Percentiles rank a stretch among this genome's conserved stretches.
phyloP scores from a whole-genome alignment of 2,797 vertebrate species.

The Sebastolobus alascanus region DNA sequence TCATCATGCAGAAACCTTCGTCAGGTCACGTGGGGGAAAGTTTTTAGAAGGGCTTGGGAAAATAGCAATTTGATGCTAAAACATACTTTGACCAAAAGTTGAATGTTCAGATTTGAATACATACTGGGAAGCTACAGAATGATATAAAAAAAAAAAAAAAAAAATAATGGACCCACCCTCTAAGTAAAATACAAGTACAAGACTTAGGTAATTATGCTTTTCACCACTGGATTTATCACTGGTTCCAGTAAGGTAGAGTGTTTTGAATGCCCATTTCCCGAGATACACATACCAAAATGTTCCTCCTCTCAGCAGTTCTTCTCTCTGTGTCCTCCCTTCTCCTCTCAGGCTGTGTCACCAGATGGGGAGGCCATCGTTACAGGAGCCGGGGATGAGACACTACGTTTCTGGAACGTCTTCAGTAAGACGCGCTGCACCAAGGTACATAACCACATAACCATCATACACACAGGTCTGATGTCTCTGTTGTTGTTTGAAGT shows the following conservation, averaged over 20 bases:
- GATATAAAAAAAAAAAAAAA: too few species aligned
- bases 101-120: too few species aligned
- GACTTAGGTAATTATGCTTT: too few species aligned
- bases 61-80: too few species aligned
- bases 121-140: too few species aligned
- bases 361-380: constrained; percentile 90
- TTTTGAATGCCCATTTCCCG: not conserved
- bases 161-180: too few species aligned
- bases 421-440: constrained; percentile 90
- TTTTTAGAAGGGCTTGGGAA: too few species aligned
- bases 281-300: not conserved
- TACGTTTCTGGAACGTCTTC: constrained; percentile 91
- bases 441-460: constrained; percentile 62
- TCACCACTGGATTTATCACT: not conserved
- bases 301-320: not conserved
- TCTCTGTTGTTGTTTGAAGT: not conserved
- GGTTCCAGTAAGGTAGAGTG: not conserved
- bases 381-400: constrained; percentile 88
- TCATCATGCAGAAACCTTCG: too few species aligned
- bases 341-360: constrained; percentile 85
- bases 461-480: not conserved
- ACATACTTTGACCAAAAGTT: too few species aligned
- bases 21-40: too few species aligned
- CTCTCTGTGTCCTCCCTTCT: not conserved
- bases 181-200: too few species aligned